Evolutionary conservation across 2,113 vertebrate species (phyloP).

Genomic region (Pygoscelis antarcticus): DNA sequence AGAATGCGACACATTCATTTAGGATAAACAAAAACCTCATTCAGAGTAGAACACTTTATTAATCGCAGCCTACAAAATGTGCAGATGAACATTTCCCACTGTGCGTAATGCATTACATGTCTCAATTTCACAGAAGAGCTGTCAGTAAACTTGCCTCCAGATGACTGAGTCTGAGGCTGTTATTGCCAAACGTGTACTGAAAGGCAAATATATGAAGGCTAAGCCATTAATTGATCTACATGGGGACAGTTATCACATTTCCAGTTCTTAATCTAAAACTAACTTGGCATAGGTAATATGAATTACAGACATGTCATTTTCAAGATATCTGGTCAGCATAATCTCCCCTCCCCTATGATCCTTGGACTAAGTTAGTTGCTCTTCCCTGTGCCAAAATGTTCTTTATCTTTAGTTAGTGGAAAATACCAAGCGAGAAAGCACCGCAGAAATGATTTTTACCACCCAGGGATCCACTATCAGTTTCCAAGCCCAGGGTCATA

Average conservation of each 20-base stretch:
- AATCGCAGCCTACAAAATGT: neutral
- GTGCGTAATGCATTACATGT: neutral
- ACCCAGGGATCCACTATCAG: neutral
- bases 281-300: neutral
- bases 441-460: neutral
- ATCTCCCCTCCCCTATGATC: neutral
- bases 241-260: neutral
- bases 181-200: neutral
- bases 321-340: neutral
- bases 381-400: neutral
- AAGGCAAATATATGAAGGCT: neutral
- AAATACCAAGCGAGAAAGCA: neutral
- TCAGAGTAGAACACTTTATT: neutral
- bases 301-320: neutral
- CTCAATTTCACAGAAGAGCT: neutral
- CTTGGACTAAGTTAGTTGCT: neutral
- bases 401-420: neutral
- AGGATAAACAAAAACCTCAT: conserved; percentile 1
- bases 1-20: neutral
- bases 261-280: neutral
- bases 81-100: neutral
- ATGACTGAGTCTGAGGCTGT: neutral
- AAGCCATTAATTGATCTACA: neutral
- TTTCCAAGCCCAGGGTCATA: neutral
- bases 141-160: neutral